phyloP scores from a whole-genome alignment of 2,888 invertebrate species.

The Pachliopta kotzebuea region DNA sequence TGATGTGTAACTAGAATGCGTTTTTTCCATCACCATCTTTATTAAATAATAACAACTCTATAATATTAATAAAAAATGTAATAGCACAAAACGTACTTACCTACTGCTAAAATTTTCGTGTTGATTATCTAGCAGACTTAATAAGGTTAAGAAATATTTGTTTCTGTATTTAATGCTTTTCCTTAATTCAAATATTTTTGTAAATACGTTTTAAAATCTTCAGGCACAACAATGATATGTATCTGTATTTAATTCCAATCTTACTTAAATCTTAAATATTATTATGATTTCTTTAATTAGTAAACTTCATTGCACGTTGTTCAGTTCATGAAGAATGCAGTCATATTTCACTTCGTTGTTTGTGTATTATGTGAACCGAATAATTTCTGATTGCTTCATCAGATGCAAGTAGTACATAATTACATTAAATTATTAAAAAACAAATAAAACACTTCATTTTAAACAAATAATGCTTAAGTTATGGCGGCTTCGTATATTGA shows the following conservation, averaged over 20 bases:
- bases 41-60: not conserved
- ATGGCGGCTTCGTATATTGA: conserved; percentile 53
- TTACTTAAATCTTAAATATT: conserved; percentile 50
- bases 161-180: not conserved
- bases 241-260: conserved; percentile 40
- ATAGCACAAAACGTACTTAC: conserved; percentile 13
- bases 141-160: conserved; percentile 6
- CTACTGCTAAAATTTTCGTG: not conserved
- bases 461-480: conserved; percentile 45
- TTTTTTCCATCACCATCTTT: not conserved
- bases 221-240: conserved; percentile 77
- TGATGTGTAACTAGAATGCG: not conserved
- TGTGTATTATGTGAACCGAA: conserved; percentile 25
- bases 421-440: conserved; percentile 41
- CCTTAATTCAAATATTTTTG: conserved; percentile 34
- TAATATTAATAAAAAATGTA: not conserved
- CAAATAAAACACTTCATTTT: conserved; percentile 45
- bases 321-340: conserved; percentile 22
- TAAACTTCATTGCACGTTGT: conserved; percentile 33
- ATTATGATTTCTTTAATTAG: conserved; percentile 40
- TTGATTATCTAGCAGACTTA: conserved; percentile 15
- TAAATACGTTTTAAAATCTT: conserved; percentile 49
- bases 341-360: conserved; percentile 29
- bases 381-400: conserved; percentile 26
- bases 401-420: conserved; percentile 40